Conservation (phyloP, 2,888 invertebrate species). For the Phrixothrix hirtus region DNA sequence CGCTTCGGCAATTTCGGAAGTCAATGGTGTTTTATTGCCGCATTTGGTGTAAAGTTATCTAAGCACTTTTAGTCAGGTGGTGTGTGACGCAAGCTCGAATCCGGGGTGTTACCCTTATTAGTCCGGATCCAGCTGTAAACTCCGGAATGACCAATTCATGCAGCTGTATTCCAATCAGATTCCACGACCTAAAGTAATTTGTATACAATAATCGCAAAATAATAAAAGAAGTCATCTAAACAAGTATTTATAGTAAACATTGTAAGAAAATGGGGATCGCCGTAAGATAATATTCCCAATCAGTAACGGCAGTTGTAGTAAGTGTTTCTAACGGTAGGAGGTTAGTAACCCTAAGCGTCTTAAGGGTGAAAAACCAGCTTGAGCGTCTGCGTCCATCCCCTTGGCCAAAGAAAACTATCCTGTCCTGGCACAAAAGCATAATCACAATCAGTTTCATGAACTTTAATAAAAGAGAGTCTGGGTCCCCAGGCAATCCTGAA, state of each 20-base stretch:
- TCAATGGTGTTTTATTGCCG: constrained; percentile 40
- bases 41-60: constrained; percentile 40
- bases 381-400: constrained; percentile 37
- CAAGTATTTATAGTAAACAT: too few species aligned
- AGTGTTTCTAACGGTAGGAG: constrained; percentile 39
- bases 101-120: constrained; percentile 35
- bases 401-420: constrained; percentile 38
- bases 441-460: constrained; percentile 39
- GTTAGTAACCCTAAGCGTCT: constrained; percentile 35
- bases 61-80: constrained; percentile 36
- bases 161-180: constrained; percentile 29
- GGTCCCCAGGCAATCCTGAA: constrained; percentile 30
- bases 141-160: constrained; percentile 28
- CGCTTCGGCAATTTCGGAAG: constrained; percentile 31
- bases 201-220: too few species aligned
- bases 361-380: constrained; percentile 40
- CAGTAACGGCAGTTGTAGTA: constrained; percentile 36
- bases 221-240: too few species aligned
- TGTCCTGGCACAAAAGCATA: constrained; percentile 36
- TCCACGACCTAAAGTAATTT: constrained; percentile 2
- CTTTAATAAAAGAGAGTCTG: constrained; percentile 36
- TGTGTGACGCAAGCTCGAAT: constrained; percentile 32
- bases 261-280: too few species aligned
- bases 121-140: constrained; percentile 39
- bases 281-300: constrained; percentile 11